Evolutionary conservation across 1,140 invertebrate genomes (phyloP), one percentile per base, ranked within the genome.

Genomic region (Aphaenogaster ashmeadi): DNA sequence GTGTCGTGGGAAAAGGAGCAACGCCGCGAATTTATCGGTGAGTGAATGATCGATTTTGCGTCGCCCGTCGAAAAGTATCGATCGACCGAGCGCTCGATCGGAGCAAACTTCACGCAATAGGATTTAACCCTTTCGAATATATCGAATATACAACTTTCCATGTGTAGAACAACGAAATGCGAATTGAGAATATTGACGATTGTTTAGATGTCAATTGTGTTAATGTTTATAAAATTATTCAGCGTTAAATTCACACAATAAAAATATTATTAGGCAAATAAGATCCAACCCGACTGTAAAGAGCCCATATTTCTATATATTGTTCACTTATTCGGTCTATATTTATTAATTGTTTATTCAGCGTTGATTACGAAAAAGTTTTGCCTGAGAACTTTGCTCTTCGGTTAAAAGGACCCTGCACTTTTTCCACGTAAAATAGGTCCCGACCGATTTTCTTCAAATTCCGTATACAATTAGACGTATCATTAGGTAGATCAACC

Each of bases 1-100:
- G 81, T 75, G 83, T 74, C 91, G 91, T 92, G 91, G 91, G 91
- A 92, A 92, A 90, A 74, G 38, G 60, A 80, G 71, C 88, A 77
- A 75, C 86, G 38, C 47, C 69, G 54, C 72, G 69, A 41, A 62
- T 75, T 60, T 84, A 90, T 91, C 89, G 90, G 91, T 92, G 83
- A 92, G 91, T 89, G 78, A 44, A 0, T 18, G 6, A 9, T 86
- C 67, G 50, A 90, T 91, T 91, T 50, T 56, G 38, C 5, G 7
- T 79, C 64, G 66, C n/a, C n/a, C n/a, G 15, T 44, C 47, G 15
- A 11, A 38, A 15, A 52, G 4, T 41, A 54, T 69, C n/a, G 41
- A n/a, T 69, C 8, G 33, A 8, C n/a, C 13, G 36, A 71, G 15
- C 1, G 18, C 6, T 47, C 18, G 62, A 44, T 33, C 66, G 52